A percentile compares a stretch with the other conserved stretches of the same genome.
These are phyloP conservation scores for Basileuterus tristriatus DNA, from an alignment of 2,797 vertebrate species.

Conservation along the genomic window DNA sequence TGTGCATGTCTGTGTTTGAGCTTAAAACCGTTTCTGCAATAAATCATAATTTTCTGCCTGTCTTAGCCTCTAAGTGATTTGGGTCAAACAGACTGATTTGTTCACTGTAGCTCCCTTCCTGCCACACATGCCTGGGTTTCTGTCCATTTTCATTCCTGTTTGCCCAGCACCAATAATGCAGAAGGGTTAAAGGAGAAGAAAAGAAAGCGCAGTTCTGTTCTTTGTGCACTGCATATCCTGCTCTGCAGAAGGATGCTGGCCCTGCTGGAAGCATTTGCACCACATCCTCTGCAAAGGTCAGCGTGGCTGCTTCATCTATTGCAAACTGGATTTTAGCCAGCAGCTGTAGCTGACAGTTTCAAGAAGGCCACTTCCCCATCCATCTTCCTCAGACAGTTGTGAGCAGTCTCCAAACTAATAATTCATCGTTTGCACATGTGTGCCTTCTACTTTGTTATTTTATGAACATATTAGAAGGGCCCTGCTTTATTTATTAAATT, in stretches of 20 bases:
- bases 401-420: conserved; percentile 17
- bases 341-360: neutral
- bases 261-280: neutral
- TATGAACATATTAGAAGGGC: conserved; percentile 37
- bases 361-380: conserved; percentile 25
- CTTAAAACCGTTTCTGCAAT: neutral
- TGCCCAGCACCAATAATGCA: neutral
- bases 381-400: conserved; percentile 36
- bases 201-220: neutral
- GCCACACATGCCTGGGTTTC: neutral
- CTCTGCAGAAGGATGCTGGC: neutral
- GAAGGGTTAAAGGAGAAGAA: neutral
- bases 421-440: conserved; percentile 39
- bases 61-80: conserved; percentile 37
- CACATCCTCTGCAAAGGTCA: neutral
- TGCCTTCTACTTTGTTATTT: conserved; percentile 45
- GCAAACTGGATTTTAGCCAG: neutral
- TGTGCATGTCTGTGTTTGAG: neutral
- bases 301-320: neutral
- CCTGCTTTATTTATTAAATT: conserved; percentile 63
- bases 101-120: neutral
- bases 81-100: conserved; percentile 11
- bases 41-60: conserved; percentile 60
- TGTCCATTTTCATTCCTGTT: neutral
- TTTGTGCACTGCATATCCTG: neutral